Base-by-base conservation (phyloP, 2,888 invertebrate species). In the Lamellibrachia satsuma region DNA sequence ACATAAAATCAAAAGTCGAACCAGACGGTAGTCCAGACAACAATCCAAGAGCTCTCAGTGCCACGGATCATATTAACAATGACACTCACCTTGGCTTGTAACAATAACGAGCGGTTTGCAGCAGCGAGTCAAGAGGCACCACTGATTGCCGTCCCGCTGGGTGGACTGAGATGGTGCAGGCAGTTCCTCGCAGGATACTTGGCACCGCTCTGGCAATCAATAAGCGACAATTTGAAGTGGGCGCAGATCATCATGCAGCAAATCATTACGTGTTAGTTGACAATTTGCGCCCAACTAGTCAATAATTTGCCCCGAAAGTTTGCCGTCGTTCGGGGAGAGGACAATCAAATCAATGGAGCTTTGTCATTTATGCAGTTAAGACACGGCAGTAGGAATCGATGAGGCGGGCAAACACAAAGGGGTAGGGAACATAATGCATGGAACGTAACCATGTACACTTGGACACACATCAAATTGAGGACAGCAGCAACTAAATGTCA, bases 281-380 rank as follows among this genome's bases (percentile, higher is more conserved):
- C 75, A 75, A 75, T 75, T 75, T 75, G 75, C n/a, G n/a, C 75
- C 75, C 75, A 75, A 75, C 75, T 22, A 75, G 75, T 75, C 75
- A 75, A 75, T 75, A 75, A 75, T 75, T 75, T 75, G 75, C 75
- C 75, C 75, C 22, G n/a, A 75, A 75, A n/a, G 75, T 75, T 75
- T 22, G 75, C 75, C 75, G 22, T 75, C n/a, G 75, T n/a, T 75
- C 75, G n/a, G 75, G 6, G 75, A n/a, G 22, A 75, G n/a, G 15
- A n/a, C n/a, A 75, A 75, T 75, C 75, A 75, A 75, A 75, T 75
- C 75, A 75, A 75, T 75, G 75, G 22, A 4, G 75, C 75, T 75
- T 75, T 75, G 75, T 15, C 75, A 6, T 75, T 75, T 75, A 75
- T 22, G 75, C n/a, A 22, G 75, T 75, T 75, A 75, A 75, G 75